Evolutionary conservation across 2,888 invertebrate genomes (phyloP).

Genomic region (Nephrotoma appendiculata): DNA sequence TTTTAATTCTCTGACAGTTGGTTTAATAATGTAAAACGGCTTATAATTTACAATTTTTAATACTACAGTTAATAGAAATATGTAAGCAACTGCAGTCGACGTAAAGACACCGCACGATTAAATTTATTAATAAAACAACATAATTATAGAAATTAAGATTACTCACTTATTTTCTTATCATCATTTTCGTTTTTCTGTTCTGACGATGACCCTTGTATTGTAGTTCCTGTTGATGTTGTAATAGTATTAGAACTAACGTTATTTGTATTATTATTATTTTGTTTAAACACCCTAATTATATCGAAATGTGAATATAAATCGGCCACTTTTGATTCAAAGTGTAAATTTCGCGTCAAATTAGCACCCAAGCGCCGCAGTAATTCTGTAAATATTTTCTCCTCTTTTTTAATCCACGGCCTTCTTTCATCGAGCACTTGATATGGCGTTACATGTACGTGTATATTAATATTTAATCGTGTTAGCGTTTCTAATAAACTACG

Average conservation of each 20-base stretch:
- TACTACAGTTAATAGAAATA: too few relatives aligned
- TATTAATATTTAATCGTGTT: slow-evolving; percentile 49
- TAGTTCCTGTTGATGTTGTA: slow-evolving; percentile 14
- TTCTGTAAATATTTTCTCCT: slow-evolving; percentile 62
- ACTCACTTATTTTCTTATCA: slow-evolving; percentile 1
- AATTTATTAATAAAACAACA: too few relatives aligned
- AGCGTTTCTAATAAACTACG: slow-evolving; percentile 56
- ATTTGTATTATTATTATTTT: slow-evolving; percentile 20
- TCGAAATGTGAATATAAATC: slow-evolving; percentile 64
- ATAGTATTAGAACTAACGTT: slow-evolving; percentile 17
- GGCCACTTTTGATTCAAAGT: slow-evolving; percentile 39
- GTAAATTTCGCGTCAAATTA: slow-evolving; percentile 44
- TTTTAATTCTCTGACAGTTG: too few relatives aligned
- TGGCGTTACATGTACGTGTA: slow-evolving; percentile 76
- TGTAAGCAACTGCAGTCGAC: too few relatives aligned
- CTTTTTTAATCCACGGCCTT: slow-evolving; percentile 71
- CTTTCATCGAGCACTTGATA: slow-evolving; percentile 71
- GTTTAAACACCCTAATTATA: slow-evolving; percentile 46
- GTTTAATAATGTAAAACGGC: too few relatives aligned
- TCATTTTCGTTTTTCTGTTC: slow-evolving; percentile 3
- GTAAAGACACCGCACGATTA: too few relatives aligned
- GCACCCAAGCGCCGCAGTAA: slow-evolving; percentile 50
- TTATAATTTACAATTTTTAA: too few relatives aligned
- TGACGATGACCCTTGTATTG: slow-evolving; percentile 18
- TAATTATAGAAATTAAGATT: not conserved